Conservation (phyloP, 1,140 invertebrate species). For the Bemisia tabaci region DNA sequence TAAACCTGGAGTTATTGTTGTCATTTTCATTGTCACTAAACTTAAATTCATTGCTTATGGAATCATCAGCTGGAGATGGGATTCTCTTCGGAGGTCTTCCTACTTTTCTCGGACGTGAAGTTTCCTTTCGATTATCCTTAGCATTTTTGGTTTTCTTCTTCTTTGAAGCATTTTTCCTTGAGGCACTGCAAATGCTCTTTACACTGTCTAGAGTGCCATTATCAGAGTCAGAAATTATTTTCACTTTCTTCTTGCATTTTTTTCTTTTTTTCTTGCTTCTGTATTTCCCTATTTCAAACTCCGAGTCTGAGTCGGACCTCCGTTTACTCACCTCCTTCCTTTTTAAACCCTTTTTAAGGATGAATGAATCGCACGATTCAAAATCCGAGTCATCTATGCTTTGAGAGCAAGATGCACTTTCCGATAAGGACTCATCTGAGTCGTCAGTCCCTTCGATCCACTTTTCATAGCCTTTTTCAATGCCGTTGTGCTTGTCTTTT, state of each 20-base stretch:
- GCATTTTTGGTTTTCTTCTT: background rate
- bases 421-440: constrained; percentile 12
- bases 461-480: constrained; percentile 42
- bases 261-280: background rate
- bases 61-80: background rate
- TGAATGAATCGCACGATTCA: background rate
- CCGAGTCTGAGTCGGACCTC: background rate
- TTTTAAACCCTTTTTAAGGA: background rate
- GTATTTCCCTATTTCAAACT: background rate
- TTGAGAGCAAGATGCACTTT: constrained; percentile 7
- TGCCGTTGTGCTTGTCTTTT: constrained; percentile 27
- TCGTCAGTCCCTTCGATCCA: constrained; percentile 1
- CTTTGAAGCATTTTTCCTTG: no score
- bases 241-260: background rate
- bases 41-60: background rate
- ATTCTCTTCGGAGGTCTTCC: background rate
- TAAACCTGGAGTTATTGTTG: background rate
- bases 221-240: background rate
- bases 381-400: background rate
- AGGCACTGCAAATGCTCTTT: background rate
- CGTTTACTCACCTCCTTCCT: background rate
- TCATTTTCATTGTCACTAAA: background rate
- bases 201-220: background rate
- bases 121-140: background rate
- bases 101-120: background rate